These are phyloP conservation scores for Ambastaia sidthimunki DNA, from an alignment of 2,797 vertebrate species.

Conservation along the genomic window DNA sequence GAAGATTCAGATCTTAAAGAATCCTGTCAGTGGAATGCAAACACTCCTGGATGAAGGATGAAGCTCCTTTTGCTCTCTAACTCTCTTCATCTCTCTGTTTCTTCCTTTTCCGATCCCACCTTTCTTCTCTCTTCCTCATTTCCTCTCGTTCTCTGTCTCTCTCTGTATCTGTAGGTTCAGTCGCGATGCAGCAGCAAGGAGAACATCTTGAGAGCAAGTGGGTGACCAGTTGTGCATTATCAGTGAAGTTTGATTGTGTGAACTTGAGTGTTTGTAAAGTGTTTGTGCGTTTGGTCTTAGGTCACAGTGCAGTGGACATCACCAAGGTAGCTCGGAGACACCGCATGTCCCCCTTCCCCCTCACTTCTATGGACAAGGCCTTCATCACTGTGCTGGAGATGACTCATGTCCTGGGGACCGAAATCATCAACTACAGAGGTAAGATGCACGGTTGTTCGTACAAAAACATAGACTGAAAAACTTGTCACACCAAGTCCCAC, in stretches of 20 bases:
- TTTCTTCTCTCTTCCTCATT: slow-evolving; percentile 32
- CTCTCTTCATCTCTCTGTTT: slow-evolving; percentile 33
- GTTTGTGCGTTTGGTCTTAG: slow-evolving; percentile 65
- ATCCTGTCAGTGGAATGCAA: slow-evolving; percentile 55
- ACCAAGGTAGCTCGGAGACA: slow-evolving; percentile 97
- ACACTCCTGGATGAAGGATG: slow-evolving; percentile 44
- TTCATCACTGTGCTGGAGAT: slow-evolving; percentile 99
- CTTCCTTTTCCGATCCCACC: slow-evolving; percentile 23
- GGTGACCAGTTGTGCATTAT: slow-evolving; percentile 11
- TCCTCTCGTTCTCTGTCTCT: slow-evolving; percentile 47
- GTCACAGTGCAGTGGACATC: slow-evolving; percentile 99
- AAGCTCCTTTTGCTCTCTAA: slow-evolving; percentile 27
- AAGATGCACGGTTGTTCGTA: no score
- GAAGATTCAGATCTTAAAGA: slow-evolving; percentile 43
- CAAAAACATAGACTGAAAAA: no score
- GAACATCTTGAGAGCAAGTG: slow-evolving; percentile 98
- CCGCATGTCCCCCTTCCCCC: slow-evolving; percentile 97
- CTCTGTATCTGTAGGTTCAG: slow-evolving; percentile 88
- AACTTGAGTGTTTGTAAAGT: background rate
- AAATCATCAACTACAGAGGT: slow-evolving; percentile 99
- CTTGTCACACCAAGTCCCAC: no score
- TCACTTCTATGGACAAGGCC: slow-evolving; percentile 99
- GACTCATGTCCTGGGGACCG: slow-evolving; percentile 96
- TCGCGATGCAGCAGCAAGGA: slow-evolving; percentile 99
- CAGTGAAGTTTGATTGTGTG: background rate